Percentiles rank a stretch among this genome's conserved stretches.
These are phyloP conservation scores for Lymantria dispar DNA, from an alignment of 2,888 invertebrate genomes.

Conservation along the genomic window DNA sequence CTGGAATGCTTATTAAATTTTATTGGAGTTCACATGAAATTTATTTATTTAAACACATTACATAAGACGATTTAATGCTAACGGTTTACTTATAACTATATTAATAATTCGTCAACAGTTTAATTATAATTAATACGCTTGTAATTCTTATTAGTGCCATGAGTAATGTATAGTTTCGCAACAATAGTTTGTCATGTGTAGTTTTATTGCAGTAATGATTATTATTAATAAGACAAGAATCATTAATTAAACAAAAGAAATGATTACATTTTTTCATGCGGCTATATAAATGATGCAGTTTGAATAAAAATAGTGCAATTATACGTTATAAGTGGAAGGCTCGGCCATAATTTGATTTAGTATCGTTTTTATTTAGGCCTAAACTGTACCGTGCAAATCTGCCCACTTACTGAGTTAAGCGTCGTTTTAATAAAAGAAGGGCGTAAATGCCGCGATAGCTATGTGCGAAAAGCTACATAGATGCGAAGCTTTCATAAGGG, in stretches of 20 bases:
- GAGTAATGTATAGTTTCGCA: constrained; percentile 16
- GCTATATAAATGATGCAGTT: too few species aligned
- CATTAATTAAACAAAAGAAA: constrained; percentile 1
- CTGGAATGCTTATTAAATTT: constrained; percentile 2
- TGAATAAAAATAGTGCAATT: too few species aligned
- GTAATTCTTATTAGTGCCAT: constrained; percentile 20
- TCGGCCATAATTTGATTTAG: constrained; percentile 42
- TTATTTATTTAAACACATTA: background rate
- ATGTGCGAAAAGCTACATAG: constrained; percentile 69
- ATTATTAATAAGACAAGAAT: background rate
- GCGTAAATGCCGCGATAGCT: constrained; percentile 43
- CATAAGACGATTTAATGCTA: too few species aligned
- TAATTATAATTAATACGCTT: constrained; percentile 2
- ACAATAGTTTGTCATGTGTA: background rate
- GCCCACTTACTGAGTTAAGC: constrained; percentile 78
- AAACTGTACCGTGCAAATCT: constrained; percentile 74
- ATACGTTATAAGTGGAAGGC: too few species aligned
- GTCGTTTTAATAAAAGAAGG: constrained; percentile 46
- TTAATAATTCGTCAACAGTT: constrained; percentile 7
- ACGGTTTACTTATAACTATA: background rate
- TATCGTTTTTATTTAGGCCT: constrained; percentile 74
- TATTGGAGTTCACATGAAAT: constrained; percentile 7
- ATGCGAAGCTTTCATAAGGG: constrained; percentile 61
- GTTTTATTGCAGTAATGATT: background rate
- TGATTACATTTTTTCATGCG: too few species aligned